phyloP scores from a whole-genome alignment of 2,113 vertebrate species.

The Jacana jacana region DNA sequence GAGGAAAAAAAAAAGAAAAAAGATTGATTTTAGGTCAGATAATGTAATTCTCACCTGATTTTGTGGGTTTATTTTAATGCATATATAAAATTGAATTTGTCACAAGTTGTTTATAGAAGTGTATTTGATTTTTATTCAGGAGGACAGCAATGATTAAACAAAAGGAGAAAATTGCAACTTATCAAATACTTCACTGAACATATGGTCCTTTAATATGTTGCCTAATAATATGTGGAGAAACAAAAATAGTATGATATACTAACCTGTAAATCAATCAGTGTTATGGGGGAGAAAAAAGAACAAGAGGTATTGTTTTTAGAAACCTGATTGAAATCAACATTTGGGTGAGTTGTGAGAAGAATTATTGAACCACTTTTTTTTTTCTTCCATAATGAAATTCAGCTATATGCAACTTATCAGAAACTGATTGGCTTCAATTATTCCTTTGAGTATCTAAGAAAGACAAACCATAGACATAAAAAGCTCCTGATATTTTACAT shows the following conservation, averaged over 20 bases:
- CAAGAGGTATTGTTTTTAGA: background rate
- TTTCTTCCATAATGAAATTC: background rate
- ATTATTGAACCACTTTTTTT: constrained; percentile 31
- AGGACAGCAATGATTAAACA: background rate
- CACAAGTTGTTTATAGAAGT: background rate
- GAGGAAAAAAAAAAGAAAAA: background rate
- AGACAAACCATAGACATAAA: constrained; percentile 66
- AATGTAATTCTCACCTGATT: background rate
- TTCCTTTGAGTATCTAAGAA: constrained; percentile 59
- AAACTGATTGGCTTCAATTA: constrained; percentile 63
- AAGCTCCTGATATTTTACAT: constrained; percentile 65
- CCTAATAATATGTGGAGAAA: background rate
- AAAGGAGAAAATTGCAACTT: background rate
- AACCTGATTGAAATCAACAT: constrained; percentile 20
- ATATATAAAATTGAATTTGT: background rate
- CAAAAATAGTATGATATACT: background rate
- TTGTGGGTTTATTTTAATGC: background rate
- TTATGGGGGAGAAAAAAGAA: background rate
- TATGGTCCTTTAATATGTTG: background rate
- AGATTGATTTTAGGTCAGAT: background rate
- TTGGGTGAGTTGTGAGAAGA: background rate
- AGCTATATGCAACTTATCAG: constrained; percentile 58
- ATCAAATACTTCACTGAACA: background rate
- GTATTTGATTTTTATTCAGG: background rate
- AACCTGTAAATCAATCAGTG: background rate